These are phyloP conservation scores for Bradypodion pumilum DNA, from an alignment of 2,797 vertebrate species.

Conservation along the genomic window DNA sequence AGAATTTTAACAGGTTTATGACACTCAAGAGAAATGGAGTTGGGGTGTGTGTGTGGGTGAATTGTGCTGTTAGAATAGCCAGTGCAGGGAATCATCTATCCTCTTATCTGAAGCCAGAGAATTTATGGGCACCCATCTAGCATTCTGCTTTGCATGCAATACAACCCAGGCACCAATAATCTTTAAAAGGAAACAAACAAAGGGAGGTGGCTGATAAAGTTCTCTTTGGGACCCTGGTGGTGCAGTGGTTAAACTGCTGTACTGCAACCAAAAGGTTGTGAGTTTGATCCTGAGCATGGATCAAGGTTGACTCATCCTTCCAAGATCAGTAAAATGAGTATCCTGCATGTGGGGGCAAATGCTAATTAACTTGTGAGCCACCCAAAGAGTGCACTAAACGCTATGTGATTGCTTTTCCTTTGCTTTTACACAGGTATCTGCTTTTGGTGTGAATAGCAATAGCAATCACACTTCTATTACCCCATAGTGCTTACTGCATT, in stretches of 20 bases:
- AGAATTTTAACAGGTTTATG: constrained; percentile 30
- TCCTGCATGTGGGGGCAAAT: too few relatives aligned
- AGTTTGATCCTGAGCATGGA: too few relatives aligned
- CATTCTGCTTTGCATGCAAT: background rate
- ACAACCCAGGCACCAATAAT: background rate
- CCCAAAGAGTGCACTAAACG: too few relatives aligned
- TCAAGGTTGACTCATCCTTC: too few relatives aligned
- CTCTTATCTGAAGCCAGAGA: constrained; percentile 16
- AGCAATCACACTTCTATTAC: too few relatives aligned
- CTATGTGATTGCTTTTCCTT: background rate
- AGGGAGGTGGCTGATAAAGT: background rate
- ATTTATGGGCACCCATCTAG: background rate
- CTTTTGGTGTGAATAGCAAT: background rate
- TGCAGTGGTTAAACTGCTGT: too few relatives aligned
- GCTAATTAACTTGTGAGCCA: too few relatives aligned
- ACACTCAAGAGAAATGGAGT: constrained; percentile 24
- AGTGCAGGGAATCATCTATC: background rate
- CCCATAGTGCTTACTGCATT: too few relatives aligned
- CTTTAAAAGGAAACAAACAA: too few relatives aligned
- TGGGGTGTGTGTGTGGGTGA: background rate
- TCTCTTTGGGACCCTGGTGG: background rate
- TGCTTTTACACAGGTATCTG: too few relatives aligned
- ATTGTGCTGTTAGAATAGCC: background rate
- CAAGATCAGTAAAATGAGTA: too few relatives aligned
- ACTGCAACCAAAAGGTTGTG: too few relatives aligned